Base-by-base conservation (phyloP, 30 jellyfish, hydroid and myxozoan species). In the Chrysaora quinquecirrha region DNA sequence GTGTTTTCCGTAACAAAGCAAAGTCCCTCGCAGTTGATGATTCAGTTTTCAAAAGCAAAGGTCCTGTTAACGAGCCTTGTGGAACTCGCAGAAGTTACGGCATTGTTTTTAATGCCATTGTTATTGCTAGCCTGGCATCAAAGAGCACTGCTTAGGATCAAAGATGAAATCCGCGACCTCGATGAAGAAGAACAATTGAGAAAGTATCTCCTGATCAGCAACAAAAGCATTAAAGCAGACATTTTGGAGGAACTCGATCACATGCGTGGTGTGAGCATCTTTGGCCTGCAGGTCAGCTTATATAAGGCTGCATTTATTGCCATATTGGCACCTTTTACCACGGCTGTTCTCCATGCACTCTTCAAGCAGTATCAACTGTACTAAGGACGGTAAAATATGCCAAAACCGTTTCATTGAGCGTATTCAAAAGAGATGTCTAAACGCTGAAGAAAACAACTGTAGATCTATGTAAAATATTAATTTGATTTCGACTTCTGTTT, bases 71-170 rank as follows among this genome's bases (percentile, higher is more conserved):
- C 60, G 38, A 56, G 79, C 64, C 18, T 76, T 0, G 54, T 56
- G 6, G 88, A 33, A n/a, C 52, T 80, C n/a, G 27, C 52, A 46
- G 72, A 80, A 32, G 80, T 82, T 23, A 14, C 49, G 0, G 79
- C 54, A 9, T 38, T 82, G 80, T 82, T 82, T 60, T 46, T 82
- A 49, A 29, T 82, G 31, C 92, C 92, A 1, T 28, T 82, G 67
- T 19, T 60, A 79, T 46, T 82, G 64, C 92, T 82, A 11, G 84
- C 92, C 16, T 82, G 92, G 92, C 92, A 82, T 30, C 73, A 82
- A 0, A 69, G 92, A 69, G 92, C 92, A 50, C 0, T 82, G 14
- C 73, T 7, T 3, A 78, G 92, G 22, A 69, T 82, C 16, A 71
- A 85, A 29, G 92, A 82, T 14, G 92, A 82, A 48, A 21, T 82